Evolutionary conservation across 2,888 invertebrate species (phyloP).

Genomic region (Acanthosepion esculentum): DNA sequence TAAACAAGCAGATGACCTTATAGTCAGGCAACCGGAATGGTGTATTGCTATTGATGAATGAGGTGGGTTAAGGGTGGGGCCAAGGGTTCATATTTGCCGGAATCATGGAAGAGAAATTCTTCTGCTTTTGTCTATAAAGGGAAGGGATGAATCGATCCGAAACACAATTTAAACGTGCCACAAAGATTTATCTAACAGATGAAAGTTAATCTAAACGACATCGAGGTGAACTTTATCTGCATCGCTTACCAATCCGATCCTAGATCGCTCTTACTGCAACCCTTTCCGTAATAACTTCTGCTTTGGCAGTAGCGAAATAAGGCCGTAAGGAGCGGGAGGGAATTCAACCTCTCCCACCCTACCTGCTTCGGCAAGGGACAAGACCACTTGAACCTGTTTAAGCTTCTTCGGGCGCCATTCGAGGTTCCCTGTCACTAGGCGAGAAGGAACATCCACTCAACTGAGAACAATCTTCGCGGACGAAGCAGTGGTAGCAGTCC

Average conservation of each 20-base stretch:
- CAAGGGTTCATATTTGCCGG: background rate
- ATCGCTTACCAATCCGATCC: background rate
- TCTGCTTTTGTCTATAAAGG: background rate
- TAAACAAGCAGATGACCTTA: background rate
- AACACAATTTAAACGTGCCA: background rate
- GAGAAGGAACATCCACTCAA: background rate
- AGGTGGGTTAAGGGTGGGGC: background rate
- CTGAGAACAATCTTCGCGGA: background rate
- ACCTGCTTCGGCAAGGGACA: background rate
- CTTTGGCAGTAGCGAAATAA: background rate
- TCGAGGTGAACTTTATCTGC: background rate
- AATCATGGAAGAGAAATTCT: background rate
- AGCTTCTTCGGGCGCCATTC: background rate
- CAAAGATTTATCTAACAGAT: background rate
- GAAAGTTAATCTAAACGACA: background rate
- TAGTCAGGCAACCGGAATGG: background rate
- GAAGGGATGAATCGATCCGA: background rate
- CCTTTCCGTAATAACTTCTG: background rate
- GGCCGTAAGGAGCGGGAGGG: background rate
- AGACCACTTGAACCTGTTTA: background rate
- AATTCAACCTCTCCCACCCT: background rate
- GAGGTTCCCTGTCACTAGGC: background rate
- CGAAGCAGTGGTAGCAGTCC: background rate
- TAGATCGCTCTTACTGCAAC: background rate
- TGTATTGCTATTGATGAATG: background rate